Base-by-base conservation (phyloP, 2,113 vertebrate genomes). In the Microcebus ravelobensis region DNA sequence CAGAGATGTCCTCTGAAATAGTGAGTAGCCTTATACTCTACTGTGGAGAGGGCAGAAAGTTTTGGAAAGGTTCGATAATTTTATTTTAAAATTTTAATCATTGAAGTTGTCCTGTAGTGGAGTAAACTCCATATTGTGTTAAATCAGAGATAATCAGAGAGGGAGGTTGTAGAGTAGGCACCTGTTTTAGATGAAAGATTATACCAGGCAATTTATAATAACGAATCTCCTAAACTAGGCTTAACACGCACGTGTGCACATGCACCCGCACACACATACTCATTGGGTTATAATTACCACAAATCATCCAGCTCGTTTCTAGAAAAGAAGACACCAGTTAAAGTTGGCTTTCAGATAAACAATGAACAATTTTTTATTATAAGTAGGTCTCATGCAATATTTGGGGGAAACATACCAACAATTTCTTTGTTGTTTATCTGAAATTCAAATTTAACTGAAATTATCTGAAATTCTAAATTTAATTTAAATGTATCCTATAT, bases 391-490 rank as follows among this genome's bases (percentile, higher is more conserved):
- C 52, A 71, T 36, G 21, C 27, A 65, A 70, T 96, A 84, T 84
- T 67, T 87, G 76, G 10, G 14, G 50, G 48, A 77, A 73, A 76
- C 9, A 85, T 15, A 91, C 59, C 45, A 87, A 95, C 13, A 67
- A 94, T 88, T 95, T 80, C 63, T 96, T 92, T 88, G 77, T 80
- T 91, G 14, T 94, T 96, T 90, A 63, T 86, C 52, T 81, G 61
- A 93, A 84, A 95, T 97, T 92, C 61, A 96, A 95, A 93, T 91
- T 88, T 85, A 89, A 70, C 27, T 96, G 34, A 79, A 74, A 89
- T 94, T 90, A 52, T 82, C 50, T 91, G 71, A 95, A 80, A 94
- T 95, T 84, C 73, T 86, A 90, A 77, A 95, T 91, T 92, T 90
- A 90, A 82, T 20, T 93, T 68, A 87, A 74, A 94, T 86, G 65